Percentiles rank a stretch among this genome's conserved stretches.
Evolutionary conservation across 2,888 invertebrate genomes (phyloP).

Genomic region (Seira sanloemensis): DNA sequence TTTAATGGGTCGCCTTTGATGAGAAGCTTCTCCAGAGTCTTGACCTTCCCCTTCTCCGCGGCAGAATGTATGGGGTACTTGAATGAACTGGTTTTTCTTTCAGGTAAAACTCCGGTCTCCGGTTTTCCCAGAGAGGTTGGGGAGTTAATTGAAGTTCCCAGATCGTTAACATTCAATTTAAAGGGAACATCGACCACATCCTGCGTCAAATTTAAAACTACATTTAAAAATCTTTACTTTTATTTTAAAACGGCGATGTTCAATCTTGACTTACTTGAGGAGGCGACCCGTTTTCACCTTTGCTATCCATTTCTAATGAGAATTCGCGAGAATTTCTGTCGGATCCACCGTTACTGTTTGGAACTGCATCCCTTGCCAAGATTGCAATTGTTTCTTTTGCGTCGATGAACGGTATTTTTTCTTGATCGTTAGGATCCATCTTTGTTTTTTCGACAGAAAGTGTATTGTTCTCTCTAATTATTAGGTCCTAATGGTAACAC

Average conservation of each 20-base stretch:
- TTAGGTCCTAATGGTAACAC: background rate
- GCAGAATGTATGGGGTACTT: constrained; percentile 46
- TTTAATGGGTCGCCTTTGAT: constrained; percentile 1
- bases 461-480: background rate
- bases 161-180: background rate
- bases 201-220: background rate
- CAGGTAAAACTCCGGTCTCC: background rate
- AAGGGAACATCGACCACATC: background rate
- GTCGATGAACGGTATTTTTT: constrained; percentile 24
- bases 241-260: background rate
- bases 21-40: constrained; percentile 35
- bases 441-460: background rate
- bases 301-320: constrained; percentile 1
- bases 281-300: background rate
- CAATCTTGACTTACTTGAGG: too few species aligned
- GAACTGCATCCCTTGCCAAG: too few species aligned
- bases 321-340: background rate
- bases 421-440: constrained; percentile 5
- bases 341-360: background rate
- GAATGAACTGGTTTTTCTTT: constrained; percentile 15
- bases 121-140: background rate
- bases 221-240: background rate
- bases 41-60: constrained; percentile 43
- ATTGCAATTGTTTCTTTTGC: background rate
- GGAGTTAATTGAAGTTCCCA: background rate